A percentile compares a stretch with the other conserved stretches of the same genome.
Evolutionary conservation across 1,140 invertebrate genomes (phyloP).

Genomic region (Agrypnia vestita): DNA sequence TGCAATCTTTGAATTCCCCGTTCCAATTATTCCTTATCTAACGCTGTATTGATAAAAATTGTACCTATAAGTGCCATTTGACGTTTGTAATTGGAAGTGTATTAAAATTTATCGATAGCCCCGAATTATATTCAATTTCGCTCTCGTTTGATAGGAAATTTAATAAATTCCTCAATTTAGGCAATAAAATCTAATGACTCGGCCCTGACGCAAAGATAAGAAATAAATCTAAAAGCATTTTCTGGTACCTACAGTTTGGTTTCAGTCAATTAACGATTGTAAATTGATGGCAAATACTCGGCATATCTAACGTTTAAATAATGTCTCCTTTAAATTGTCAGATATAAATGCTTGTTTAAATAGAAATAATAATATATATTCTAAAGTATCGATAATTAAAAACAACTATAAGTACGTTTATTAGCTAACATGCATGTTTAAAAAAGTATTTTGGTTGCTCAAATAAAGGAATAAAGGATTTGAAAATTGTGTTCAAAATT

Average conservation of each 20-base stretch:
- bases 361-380: conserved; percentile 11
- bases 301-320: conserved; percentile 14
- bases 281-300: conserved; percentile 32
- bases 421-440: too few species aligned
- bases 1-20: conserved; percentile 60
- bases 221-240: conserved; percentile 54
- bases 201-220: conserved; percentile 50
- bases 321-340: conserved; percentile 26
- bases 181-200: conserved; percentile 58
- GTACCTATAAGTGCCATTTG: conserved; percentile 49
- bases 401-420: too few species aligned
- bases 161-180: conserved; percentile 59
- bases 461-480: too few species aligned
- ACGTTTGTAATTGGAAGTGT: conserved; percentile 57
- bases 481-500: too few species aligned
- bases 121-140: conserved; percentile 46
- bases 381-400: too few species aligned
- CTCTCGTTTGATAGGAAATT: conserved; percentile 53
- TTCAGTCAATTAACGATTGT: conserved; percentile 51
- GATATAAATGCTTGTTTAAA: conserved; percentile 10
- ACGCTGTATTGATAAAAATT: conserved; percentile 58
- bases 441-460: too few species aligned
- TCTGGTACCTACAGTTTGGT: conserved; percentile 4
- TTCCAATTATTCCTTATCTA: conserved; percentile 56
- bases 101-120: conserved; percentile 59